These are phyloP conservation scores for Maconellicoccus hirsutus DNA, from an alignment of 1,140 invertebrate species.

Conservation along the genomic window DNA sequence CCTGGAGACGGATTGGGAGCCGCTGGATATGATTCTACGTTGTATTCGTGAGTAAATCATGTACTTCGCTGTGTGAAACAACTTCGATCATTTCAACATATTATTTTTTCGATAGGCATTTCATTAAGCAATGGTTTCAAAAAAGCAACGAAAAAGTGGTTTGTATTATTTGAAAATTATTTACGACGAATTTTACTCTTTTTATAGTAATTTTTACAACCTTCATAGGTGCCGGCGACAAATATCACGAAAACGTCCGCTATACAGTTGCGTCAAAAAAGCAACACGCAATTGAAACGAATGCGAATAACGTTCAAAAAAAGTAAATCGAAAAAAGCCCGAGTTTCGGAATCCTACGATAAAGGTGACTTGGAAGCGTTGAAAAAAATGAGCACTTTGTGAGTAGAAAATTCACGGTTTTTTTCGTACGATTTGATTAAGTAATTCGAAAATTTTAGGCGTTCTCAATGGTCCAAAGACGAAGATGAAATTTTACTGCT, in stretches of 20 bases:
- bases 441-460: constrained; percentile 30
- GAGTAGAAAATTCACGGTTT: constrained; percentile 39
- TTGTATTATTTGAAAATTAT: too few species aligned
- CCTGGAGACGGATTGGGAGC: constrained; percentile 62
- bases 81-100: background rate
- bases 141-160: constrained; percentile 24
- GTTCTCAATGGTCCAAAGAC: constrained; percentile 45
- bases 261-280: background rate
- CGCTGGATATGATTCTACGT: constrained; percentile 54
- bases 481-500: constrained; percentile 55
- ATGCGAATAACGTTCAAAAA: background rate
- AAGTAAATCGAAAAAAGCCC: background rate
- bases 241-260: background rate
- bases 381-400: constrained; percentile 47
- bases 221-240: background rate
- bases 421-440: too few species aligned
- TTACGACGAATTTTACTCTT: background rate
- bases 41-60: constrained; percentile 42
- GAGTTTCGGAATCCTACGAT: constrained; percentile 39
- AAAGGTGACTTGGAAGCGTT: constrained; percentile 53
- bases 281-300: background rate
- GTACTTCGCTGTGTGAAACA: background rate
- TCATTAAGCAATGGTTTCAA: constrained; percentile 56
- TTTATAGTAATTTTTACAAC: background rate
- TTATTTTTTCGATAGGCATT: constrained; percentile 36